Evolutionary conservation across 2,888 invertebrate species (phyloP).

Genomic region (Rhagium mordax): DNA sequence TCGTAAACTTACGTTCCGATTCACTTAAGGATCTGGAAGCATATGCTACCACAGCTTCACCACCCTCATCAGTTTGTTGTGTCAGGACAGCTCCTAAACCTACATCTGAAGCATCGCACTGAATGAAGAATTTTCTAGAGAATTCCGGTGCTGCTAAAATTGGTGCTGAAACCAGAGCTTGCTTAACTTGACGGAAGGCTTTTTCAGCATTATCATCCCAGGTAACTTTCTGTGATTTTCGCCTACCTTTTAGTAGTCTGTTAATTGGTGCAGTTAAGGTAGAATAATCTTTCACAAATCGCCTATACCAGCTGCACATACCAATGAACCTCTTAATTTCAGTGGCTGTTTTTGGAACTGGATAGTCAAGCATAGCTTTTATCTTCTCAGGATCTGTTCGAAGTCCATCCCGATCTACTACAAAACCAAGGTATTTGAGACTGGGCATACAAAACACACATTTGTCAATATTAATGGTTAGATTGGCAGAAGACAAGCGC

Average conservation of each 20-base stretch:
- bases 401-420: not conserved
- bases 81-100: conserved; percentile 31
- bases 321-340: not conserved
- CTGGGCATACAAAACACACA: not conserved
- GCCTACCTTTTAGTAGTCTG: conserved; percentile 11
- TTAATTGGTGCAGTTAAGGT: conserved; percentile 22
- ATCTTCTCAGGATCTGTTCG: conserved; percentile 11
- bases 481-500: not conserved
- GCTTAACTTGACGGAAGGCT: not conserved
- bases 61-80: conserved; percentile 30
- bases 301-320: not conserved
- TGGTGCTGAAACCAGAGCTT: conserved; percentile 36
- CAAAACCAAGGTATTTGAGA: not conserved
- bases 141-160: conserved; percentile 52
- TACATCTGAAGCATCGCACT: conserved; percentile 54
- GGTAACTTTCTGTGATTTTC: conserved; percentile 35
- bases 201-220: conserved; percentile 35
- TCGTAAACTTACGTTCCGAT: conserved; percentile 33
- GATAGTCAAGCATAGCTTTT: not conserved
- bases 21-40: conserved; percentile 47
- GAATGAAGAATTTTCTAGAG: conserved; percentile 45
- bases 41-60: conserved; percentile 50
- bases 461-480: conserved; percentile 7
- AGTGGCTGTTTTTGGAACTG: not conserved
- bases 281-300: not conserved